phyloP scores from a whole-genome alignment of 2,797 vertebrate species.

The Nannoperca obscura region DNA sequence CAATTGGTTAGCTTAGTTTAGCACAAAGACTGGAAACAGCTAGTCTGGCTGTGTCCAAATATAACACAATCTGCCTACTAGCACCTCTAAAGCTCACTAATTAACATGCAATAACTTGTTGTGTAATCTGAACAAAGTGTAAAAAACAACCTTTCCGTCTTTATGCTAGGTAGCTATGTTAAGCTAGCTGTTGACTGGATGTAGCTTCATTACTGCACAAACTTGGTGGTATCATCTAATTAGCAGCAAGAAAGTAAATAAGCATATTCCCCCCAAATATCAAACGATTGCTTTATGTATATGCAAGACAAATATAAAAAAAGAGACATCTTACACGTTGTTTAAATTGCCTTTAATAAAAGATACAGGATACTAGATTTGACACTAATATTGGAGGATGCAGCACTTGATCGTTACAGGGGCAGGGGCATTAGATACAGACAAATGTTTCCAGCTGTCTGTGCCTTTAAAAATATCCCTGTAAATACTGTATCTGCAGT shows the following conservation, averaged over 20 bases:
- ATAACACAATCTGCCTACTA: not conserved
- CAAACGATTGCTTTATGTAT: not conserved
- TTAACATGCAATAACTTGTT: not conserved
- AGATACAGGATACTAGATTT: constrained; percentile 77
- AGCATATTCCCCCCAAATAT: too few species aligned
- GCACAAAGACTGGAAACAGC: not conserved
- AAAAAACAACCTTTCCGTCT: not conserved
- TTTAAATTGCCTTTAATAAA: constrained; percentile 83
- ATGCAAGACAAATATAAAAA: not conserved
- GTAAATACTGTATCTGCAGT: constrained; percentile 59
- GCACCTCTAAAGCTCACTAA: not conserved
- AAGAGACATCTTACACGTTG: not conserved
- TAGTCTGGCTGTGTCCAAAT: not conserved
- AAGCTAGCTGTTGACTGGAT: not conserved
- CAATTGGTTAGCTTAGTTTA: not conserved
- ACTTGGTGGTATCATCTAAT: not conserved
- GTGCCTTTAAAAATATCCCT: constrained; percentile 62
- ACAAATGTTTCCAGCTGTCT: constrained; percentile 33
- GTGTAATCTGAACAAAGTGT: not conserved
- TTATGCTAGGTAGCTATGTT: not conserved
- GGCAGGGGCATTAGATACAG: constrained; percentile 48
- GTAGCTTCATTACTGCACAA: not conserved
- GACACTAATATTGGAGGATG: constrained; percentile 71
- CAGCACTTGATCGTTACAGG: constrained; percentile 62
- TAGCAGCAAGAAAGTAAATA: not conserved